These are phyloP conservation scores for Eumerus sabulonum DNA, from an alignment of 2,888 invertebrate species.

Conservation along the genomic window DNA sequence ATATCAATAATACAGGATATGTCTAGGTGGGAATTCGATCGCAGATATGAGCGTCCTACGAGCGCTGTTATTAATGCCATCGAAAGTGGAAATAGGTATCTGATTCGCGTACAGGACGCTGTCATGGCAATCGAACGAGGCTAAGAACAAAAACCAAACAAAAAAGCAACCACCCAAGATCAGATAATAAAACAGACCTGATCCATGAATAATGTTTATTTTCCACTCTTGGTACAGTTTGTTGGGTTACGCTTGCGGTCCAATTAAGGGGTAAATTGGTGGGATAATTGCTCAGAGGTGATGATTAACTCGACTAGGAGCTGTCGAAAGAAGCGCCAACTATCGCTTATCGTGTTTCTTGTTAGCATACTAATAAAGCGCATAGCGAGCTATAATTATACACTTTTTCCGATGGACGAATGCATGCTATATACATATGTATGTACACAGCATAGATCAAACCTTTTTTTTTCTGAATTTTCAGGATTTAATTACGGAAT, in stretches of 20 bases:
- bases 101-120: slow-evolving; percentile 1
- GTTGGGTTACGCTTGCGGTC: slow-evolving; percentile 29
- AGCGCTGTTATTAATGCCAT: slow-evolving; percentile 5
- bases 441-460: no score
- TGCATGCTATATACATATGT: no score
- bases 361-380: slow-evolving; percentile 64
- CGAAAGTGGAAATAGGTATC: not conserved
- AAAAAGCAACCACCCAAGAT: not conserved
- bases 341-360: slow-evolving; percentile 42
- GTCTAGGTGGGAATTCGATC: slow-evolving; percentile 30
- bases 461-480: slow-evolving; percentile 17
- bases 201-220: slow-evolving; percentile 51
- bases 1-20: slow-evolving; percentile 46
- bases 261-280: slow-evolving; percentile 57
- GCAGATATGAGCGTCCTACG: slow-evolving; percentile 9
- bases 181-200: slow-evolving; percentile 36
- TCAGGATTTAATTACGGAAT: slow-evolving; percentile 25
- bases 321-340: slow-evolving; percentile 44
- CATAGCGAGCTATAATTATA: slow-evolving; percentile 58
- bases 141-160: not conserved
- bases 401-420: not conserved
- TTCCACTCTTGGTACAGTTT: slow-evolving; percentile 22
- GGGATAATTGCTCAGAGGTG: slow-evolving; percentile 61
- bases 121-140: slow-evolving; percentile 7
- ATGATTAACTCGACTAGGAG: slow-evolving; percentile 55